phyloP scores from a whole-genome alignment of 2,888 invertebrate genomes.

The Synergus laeviventris region DNA sequence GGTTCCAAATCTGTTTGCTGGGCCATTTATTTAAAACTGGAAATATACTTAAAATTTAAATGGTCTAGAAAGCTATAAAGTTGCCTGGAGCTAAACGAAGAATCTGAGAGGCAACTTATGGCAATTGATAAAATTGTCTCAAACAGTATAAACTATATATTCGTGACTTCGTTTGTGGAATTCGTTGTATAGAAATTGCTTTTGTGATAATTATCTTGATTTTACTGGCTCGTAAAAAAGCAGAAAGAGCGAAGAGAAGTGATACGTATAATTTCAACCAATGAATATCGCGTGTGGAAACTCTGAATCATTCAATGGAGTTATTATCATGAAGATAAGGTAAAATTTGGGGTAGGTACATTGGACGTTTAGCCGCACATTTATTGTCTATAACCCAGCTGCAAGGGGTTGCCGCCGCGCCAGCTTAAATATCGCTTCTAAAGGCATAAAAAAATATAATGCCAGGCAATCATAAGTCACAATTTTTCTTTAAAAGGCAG shows the following conservation, averaged over 20 bases:
- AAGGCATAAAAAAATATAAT: background rate
- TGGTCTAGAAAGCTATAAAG: background rate
- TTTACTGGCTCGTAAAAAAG: background rate
- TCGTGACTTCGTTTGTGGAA: background rate
- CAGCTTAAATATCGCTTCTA: background rate
- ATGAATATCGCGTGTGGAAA: constrained; percentile 1
- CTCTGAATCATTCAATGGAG: background rate
- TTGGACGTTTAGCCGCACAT: background rate
- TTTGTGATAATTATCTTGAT: background rate
- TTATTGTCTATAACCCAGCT: background rate
- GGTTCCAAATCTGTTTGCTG: background rate
- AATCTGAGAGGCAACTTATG: background rate
- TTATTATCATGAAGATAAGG: background rate
- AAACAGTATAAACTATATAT: background rate
- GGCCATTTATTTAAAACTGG: background rate
- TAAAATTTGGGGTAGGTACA: background rate
- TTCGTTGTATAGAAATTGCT: background rate
- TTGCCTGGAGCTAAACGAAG: background rate
- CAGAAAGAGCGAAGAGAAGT: background rate
- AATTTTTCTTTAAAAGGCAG: constrained; percentile 7
- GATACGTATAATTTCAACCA: constrained; percentile 7
- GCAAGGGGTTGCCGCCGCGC: background rate
- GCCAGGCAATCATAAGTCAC: background rate
- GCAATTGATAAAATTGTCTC: background rate
- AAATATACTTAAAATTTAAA: background rate